These are phyloP conservation scores for Syrmaticus mikado DNA, from an alignment of 2,113 vertebrate genomes.

Conservation along the genomic window DNA sequence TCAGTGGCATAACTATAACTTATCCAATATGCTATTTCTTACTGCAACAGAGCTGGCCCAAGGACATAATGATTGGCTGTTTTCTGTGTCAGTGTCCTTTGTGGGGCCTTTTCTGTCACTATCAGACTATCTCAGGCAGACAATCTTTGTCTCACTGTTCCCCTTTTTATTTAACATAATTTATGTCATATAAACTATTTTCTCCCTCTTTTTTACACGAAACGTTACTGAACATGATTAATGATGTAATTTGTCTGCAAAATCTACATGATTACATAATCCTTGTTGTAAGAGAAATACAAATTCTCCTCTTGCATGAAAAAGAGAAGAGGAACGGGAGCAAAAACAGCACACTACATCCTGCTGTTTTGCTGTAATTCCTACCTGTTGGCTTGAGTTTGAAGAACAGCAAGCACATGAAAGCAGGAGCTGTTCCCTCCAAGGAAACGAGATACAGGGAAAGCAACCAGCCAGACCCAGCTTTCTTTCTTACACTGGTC, in stretches of 20 bases:
- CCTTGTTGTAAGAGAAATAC: not conserved
- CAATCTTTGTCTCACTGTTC: not conserved
- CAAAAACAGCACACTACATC: not conserved
- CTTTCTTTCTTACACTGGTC: not conserved
- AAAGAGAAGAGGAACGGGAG: not conserved
- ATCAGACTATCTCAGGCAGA: not conserved
- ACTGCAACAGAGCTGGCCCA: not conserved
- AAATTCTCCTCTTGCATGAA: not conserved
- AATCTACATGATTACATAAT: not conserved
- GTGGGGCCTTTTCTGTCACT: not conserved
- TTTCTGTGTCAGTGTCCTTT: not conserved
- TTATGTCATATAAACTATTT: not conserved
- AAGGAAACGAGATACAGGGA: not conserved
- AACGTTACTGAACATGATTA: not conserved
- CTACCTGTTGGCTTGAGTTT: not conserved
- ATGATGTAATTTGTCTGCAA: not conserved
- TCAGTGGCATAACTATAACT: not conserved
- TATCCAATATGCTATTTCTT: not conserved
- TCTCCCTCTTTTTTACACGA: not conserved
- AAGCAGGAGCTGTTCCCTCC: not conserved
- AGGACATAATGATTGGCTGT: not conserved
- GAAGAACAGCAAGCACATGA: not conserved
- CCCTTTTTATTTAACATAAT: not conserved
- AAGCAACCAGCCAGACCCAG: not conserved
- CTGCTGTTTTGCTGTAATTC: not conserved